Percentiles rank a stretch among this genome's conserved stretches.
phyloP scores from a whole-genome alignment of 2,797 vertebrate species.

The Tadarida brasiliensis region DNA sequence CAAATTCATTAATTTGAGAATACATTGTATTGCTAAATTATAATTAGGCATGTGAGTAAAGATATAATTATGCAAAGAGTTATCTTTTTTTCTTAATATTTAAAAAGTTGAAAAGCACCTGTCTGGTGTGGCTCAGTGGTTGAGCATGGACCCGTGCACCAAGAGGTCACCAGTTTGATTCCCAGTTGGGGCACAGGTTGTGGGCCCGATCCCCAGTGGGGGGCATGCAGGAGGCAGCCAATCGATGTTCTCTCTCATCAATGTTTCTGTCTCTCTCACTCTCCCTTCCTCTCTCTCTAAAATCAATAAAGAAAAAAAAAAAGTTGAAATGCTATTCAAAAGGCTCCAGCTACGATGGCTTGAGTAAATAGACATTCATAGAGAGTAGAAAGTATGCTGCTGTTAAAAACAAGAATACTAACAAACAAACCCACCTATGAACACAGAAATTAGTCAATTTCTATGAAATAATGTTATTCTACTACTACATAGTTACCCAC shows the following conservation, averaged over 20 bases:
- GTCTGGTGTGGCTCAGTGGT: no score
- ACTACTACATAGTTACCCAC: neutral
- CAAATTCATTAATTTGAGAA: slow-evolving; percentile 26
- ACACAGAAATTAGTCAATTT: neutral
- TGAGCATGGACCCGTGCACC: no score
- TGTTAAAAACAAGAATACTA: neutral
- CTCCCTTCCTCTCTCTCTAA: no score
- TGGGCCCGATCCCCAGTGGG: no score
- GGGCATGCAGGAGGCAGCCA: no score
- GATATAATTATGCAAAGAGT: neutral
- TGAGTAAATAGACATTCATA: neutral
- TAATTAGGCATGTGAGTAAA: neutral
- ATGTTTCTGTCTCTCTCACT: no score
- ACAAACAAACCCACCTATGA: neutral
- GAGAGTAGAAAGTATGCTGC: neutral
- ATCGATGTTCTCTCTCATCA: no score
- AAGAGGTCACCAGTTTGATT: no score
- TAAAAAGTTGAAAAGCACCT: neutral
- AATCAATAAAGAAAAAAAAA: neutral
- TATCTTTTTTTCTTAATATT: slow-evolving; percentile 1
- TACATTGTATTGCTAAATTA: neutral
- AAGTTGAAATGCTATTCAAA: neutral
- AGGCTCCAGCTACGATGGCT: neutral
- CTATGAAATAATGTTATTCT: neutral
- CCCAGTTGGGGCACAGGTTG: no score